Evolutionary conservation across 2,113 vertebrate genomes (phyloP).

Genomic region (Prionailurus bengalensis): DNA sequence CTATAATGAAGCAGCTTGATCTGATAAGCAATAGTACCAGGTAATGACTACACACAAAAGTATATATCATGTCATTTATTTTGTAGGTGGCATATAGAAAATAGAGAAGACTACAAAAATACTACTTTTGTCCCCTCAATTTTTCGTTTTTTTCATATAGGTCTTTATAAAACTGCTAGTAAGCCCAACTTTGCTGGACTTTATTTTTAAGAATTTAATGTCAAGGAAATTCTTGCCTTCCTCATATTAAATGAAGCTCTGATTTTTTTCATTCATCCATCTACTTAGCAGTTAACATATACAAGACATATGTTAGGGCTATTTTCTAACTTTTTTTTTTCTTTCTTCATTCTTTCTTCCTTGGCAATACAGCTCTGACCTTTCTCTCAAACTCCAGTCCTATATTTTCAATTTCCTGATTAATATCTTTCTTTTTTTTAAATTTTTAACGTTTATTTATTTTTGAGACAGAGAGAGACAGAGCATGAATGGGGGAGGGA

Average conservation of each 20-base stretch:
- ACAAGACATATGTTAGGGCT: background rate
- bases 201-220: slow-evolving; percentile 33
- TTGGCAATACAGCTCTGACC: background rate
- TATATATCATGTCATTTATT: background rate
- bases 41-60: background rate
- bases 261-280: background rate
- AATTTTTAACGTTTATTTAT: no score
- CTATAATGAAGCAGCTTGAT: slow-evolving; percentile 9
- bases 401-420: slow-evolving; percentile 6
- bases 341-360: background rate
- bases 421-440: background rate
- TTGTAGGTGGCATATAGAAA: background rate
- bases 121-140: background rate
- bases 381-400: background rate
- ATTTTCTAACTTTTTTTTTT: background rate
- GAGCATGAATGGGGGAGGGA: no score
- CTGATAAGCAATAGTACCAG: background rate
- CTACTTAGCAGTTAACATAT: background rate
- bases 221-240: background rate
- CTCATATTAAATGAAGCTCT: background rate
- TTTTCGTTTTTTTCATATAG: background rate
- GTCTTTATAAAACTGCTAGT: background rate
- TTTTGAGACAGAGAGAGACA: no score
- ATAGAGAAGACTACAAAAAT: background rate
- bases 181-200: background rate